Evolutionary conservation across 2,113 vertebrate species (phyloP), one percentile per base, ranked within the genome.

Genomic region (Ophthalmolycus amberensis): DNA sequence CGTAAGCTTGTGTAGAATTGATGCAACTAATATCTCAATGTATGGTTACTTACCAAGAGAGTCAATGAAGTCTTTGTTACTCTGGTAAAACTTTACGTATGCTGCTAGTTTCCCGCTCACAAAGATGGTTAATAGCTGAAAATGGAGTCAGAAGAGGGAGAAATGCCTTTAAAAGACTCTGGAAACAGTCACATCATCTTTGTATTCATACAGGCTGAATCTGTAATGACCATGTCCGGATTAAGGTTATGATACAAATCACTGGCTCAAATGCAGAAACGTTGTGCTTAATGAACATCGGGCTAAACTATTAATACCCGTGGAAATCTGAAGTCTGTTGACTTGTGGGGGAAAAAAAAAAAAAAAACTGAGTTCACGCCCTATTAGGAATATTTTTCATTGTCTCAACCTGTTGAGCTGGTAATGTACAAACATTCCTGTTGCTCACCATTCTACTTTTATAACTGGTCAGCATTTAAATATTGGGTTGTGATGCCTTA

Each of bases 41-140:
- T 40, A 29, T 9, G 9, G 11, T 16, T 74, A 94, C 98, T 97
- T 95, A 99, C 98, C 98, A 48, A 99, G 96, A 75, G 98, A 99
- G 88, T 99, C 98, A 89, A 99, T 99, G 94, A 99, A 99, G 94
- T 99, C 98, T 95, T 99, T 99, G 95, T 99, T 99, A 94, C 94
- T 98, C 94, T 99, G 97, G 93, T 99, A 99, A 93, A 99, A 99
- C 90, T 98, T 99, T 79, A 99, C 96, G 77, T 99, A 99, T 14
- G 98, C 96, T 63, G 88, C 96, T 85, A 99, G 95, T 86, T 98
- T 99, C 83, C 96, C 98, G 83, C 97, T 99, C 90, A 99, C 97
- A 93, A 99, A 99, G 94, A 99, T 99, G 70, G 98, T 99, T 94
- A 99, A 95, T 69, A 99, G 96, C 98, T 99, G 90, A 87, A 78